phyloP scores from a whole-genome alignment of 2,113 vertebrate species.

The Colinus virginianus region DNA sequence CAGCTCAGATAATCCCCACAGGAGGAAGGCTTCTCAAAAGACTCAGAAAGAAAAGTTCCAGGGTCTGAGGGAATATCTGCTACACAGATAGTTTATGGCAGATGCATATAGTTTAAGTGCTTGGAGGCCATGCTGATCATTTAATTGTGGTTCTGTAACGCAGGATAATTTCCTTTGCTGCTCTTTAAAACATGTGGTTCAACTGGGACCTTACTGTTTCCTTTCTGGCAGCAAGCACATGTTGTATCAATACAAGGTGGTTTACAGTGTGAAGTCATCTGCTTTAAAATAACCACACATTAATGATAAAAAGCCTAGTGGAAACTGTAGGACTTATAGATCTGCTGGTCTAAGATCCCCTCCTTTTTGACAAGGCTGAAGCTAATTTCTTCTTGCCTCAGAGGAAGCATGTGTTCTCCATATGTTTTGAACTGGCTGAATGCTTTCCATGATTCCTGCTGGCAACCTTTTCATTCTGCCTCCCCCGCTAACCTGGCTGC shows the following conservation, averaged over 20 bases:
- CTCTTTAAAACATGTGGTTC: background rate
- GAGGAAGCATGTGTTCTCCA: background rate
- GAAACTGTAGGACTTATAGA: background rate
- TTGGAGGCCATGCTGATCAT: background rate
- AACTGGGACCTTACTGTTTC: background rate
- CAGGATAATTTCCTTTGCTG: background rate
- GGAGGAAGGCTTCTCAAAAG: background rate
- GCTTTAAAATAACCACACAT: background rate
- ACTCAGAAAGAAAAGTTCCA: background rate
- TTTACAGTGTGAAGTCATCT: background rate
- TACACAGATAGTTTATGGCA: background rate
- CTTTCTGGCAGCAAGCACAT: background rate
- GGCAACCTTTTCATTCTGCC: background rate
- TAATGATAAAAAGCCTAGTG: background rate
- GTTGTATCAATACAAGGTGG: background rate
- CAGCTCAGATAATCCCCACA: rapidly evolving
- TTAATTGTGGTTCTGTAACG: background rate
- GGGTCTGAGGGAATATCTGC: background rate
- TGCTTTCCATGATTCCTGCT: background rate
- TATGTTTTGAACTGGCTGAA: background rate
- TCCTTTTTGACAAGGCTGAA: background rate
- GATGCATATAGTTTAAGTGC: background rate
- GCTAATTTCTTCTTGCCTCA: background rate
- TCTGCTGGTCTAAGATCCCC: background rate
- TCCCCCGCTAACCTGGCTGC: background rate